Evolutionary conservation across 1,140 invertebrate genomes (phyloP), one percentile per base, ranked within the genome.

Genomic region (Atta texana): DNA sequence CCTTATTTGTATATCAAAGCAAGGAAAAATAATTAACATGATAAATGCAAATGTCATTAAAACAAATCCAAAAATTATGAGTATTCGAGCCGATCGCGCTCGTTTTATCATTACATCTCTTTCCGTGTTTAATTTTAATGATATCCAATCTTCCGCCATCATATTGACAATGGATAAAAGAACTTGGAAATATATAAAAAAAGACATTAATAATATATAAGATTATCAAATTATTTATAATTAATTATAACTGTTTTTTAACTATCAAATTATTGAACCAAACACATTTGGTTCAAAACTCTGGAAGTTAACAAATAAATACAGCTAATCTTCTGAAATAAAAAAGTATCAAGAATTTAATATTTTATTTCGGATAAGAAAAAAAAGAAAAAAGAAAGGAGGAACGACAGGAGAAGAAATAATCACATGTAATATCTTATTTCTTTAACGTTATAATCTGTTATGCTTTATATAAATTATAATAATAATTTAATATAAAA

Each of bases 91-190:
- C 2, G 64, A 34, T n/a, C 31, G 59, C 14, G 82, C 74, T 24
- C 14, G 49, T 44, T 10, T 66, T 66, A 78, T 39, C 74, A 78
- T 78, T 8, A 88, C 74, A 31, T n/a, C 4, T 39, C 21, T 72
- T 18, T 86, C 74, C 10, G 8, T 8, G 4, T 72, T 68, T 44
- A 49, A 53, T 14, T 85, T 87, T 14, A 49, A 28, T 14, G 34
- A 31, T 16, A 34, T 71, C 87, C 85, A 88, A 18, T 88, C 87
- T 21, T 87, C 75, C 2, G 75, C 85, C 14, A 88, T 81, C 87
- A 80, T 80, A 3, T 66, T 80, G 7, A 88, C 21, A 1, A 81
- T 69, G 16, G 39, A n/a, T n/a, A 28, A 39, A 2, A 71, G 2
- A 69, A 66, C 77, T 81, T 71, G 0, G 2, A 55, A 71, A 55